These are phyloP conservation scores for Lycocerus yunnanus DNA, from an alignment of 2,888 invertebrate genomes.

Conservation along the genomic window DNA sequence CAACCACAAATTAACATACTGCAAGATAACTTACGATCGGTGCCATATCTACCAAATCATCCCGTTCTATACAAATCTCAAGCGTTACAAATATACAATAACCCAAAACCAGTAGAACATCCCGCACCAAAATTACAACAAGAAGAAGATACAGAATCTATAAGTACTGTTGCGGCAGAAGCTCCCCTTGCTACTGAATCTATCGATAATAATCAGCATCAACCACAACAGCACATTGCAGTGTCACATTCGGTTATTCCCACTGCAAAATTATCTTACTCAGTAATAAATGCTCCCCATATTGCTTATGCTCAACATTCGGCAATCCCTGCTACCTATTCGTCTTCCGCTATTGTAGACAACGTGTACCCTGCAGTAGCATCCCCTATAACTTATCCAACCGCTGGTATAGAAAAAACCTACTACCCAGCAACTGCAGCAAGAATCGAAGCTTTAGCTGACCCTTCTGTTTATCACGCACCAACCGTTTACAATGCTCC, in stretches of 20 bases:
- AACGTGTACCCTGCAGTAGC: slow-evolving; percentile 14
- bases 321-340: neutral
- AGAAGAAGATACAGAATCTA: neutral
- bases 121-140: neutral
- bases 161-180: neutral
- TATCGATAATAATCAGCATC: neutral
- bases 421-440: neutral
- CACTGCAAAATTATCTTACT: slow-evolving; percentile 2
- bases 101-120: neutral
- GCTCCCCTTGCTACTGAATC: neutral
- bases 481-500: neutral
- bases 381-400: slow-evolving; percentile 5
- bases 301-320: neutral
- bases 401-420: neutral
- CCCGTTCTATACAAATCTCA: neutral
- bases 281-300: neutral
- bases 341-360: slow-evolving; percentile 23
- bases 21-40: neutral
- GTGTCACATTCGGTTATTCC: neutral
- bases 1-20: neutral
- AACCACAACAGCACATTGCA: neutral
- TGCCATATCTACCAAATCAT: neutral
- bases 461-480: neutral
- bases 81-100: neutral
- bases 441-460: neutral